phyloP scores from a whole-genome alignment of 2,797 vertebrate species.

The Channa striata region DNA sequence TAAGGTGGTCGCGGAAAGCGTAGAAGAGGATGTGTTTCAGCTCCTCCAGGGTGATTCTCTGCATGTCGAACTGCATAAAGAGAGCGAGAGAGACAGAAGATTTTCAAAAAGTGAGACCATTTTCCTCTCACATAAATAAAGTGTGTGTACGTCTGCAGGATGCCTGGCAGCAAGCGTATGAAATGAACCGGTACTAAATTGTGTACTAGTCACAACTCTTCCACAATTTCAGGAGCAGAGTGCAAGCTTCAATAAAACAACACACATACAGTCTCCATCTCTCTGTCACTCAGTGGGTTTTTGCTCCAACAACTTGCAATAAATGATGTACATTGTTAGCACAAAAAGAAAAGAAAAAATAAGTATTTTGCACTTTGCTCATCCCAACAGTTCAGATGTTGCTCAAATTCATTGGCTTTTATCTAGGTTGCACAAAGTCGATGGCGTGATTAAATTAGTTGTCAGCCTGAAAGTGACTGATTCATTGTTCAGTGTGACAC shows the following conservation, averaged over 20 bases:
- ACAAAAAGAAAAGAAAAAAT: too few relatives aligned
- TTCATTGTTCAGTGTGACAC: slow-evolving; percentile 36
- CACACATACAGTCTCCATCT: background rate
- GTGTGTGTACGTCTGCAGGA: background rate
- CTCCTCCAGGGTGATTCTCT: slow-evolving; percentile 96
- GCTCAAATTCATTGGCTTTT: slow-evolving; percentile 30
- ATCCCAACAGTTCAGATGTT: background rate
- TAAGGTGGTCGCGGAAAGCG: slow-evolving; percentile 97
- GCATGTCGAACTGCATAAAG: slow-evolving; percentile 96
- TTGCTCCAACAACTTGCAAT: background rate
- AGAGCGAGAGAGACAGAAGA: slow-evolving; percentile 30
- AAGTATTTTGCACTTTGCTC: background rate
- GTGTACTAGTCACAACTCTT: background rate
- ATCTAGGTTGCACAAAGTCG: slow-evolving; percentile 29
- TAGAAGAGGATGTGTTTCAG: slow-evolving; percentile 98
- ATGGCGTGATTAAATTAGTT: slow-evolving; percentile 52
- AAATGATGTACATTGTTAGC: slow-evolving; percentile 21
- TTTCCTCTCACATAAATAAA: slow-evolving; percentile 20
- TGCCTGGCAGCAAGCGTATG: background rate
- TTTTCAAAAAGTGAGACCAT: background rate
- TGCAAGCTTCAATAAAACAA: too few relatives aligned
- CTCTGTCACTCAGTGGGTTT: background rate
- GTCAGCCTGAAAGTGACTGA: slow-evolving; percentile 24
- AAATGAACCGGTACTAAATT: background rate
- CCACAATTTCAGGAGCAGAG: too few relatives aligned